These are phyloP conservation scores for Selenia dentaria DNA, from an alignment of 2,888 invertebrate genomes.

Conservation along the genomic window DNA sequence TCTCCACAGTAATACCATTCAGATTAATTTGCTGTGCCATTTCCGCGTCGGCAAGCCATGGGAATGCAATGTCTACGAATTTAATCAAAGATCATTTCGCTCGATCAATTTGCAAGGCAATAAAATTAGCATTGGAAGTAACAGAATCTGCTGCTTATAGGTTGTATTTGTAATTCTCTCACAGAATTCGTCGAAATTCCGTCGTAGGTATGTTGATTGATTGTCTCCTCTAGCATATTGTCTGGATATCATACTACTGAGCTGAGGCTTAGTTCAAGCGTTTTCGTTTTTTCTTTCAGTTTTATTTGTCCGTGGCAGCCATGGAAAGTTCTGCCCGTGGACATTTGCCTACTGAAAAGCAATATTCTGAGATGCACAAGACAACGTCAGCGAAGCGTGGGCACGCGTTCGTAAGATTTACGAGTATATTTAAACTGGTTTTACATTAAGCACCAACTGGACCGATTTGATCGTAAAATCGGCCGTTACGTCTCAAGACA, in stretches of 20 bases:
- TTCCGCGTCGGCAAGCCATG: constrained; percentile 74
- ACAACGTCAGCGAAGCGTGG: constrained; percentile 53
- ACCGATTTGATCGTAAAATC: constrained; percentile 79
- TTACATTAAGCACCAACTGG: constrained; percentile 76
- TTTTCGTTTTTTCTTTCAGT: too few species aligned
- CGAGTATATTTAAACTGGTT: constrained; percentile 82
- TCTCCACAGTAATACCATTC: constrained; percentile 70
- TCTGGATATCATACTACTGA: too few species aligned
- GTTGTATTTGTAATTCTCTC: constrained; percentile 3
- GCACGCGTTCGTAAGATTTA: constrained; percentile 76
- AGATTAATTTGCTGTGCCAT: constrained; percentile 76
- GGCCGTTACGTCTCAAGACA: constrained; percentile 74
- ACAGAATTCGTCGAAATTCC: background rate
- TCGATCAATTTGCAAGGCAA: constrained; percentile 54
- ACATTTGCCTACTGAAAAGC: constrained; percentile 23
- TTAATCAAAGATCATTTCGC: constrained; percentile 69
- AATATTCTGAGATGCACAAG: constrained; percentile 46
- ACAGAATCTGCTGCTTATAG: constrained; percentile 31
- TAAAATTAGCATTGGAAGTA: constrained; percentile 47
- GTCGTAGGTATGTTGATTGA: too few species aligned
- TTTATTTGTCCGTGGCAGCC: background rate
- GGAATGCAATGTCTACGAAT: constrained; percentile 74
- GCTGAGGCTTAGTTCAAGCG: too few species aligned
- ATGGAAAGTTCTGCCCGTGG: too few species aligned
- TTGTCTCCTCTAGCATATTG: too few species aligned